Evolutionary conservation across 2,797 vertebrate species (phyloP).

Genomic region (Denticeps clupeoides): DNA sequence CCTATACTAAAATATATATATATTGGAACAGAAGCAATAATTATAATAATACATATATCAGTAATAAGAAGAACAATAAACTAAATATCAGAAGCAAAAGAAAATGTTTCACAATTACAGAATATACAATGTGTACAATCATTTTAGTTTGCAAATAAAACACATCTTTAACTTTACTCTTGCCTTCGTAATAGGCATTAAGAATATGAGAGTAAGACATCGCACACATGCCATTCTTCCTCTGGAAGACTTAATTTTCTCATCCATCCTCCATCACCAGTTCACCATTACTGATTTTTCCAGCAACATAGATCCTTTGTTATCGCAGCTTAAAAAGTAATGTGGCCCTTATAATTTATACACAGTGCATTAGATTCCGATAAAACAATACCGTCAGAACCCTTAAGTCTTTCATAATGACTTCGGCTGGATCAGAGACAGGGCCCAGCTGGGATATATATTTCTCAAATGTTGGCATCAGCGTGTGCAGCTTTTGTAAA

Average conservation of each 20-base stretch:
- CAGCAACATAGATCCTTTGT: conserved; percentile 35
- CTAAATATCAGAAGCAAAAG: too few relatives aligned
- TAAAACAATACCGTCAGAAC: conserved; percentile 49
- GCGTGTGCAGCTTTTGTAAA: conserved; percentile 41
- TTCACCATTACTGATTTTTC: conserved; percentile 37
- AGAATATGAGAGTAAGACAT: not conserved
- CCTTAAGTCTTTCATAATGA: conserved; percentile 36
- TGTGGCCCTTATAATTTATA: conserved; percentile 44
- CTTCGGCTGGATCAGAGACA: conserved; percentile 40
- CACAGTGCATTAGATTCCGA: conserved; percentile 46
- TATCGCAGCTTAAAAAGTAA: conserved; percentile 29
- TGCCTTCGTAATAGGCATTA: not conserved
- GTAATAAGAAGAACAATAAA: too few relatives aligned
- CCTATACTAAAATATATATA: too few relatives aligned
- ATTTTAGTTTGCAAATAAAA: too few relatives aligned
- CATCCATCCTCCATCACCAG: conserved; percentile 13
- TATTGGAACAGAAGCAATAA: too few relatives aligned
- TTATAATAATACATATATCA: too few relatives aligned
- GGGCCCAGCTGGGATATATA: conserved; percentile 41
- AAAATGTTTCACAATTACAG: too few relatives aligned
- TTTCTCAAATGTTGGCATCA: conserved; percentile 44
- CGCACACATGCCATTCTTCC: conserved; percentile 23
- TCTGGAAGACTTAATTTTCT: conserved; percentile 36
- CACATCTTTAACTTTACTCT: too few relatives aligned
- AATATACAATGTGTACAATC: too few relatives aligned